phyloP scores from a whole-genome alignment of 2,797 vertebrate species.

The Mormyrops boulengeri region DNA sequence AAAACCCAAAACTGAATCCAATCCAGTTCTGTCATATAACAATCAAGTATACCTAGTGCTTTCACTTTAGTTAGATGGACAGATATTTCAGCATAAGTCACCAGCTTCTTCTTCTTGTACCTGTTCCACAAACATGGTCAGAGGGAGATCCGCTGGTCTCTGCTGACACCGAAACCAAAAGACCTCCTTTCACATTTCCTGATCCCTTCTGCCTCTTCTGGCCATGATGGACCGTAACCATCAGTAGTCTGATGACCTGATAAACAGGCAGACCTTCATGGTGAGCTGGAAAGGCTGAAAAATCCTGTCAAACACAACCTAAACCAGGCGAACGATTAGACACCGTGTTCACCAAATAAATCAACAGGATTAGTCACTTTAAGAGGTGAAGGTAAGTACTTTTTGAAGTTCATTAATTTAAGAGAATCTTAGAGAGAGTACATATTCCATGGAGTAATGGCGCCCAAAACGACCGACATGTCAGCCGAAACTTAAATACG shows the following conservation, averaged over 20 bases:
- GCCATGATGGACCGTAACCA: slow-evolving; percentile 7
- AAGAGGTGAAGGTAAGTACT: neutral
- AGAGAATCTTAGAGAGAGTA: neutral
- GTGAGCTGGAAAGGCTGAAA: neutral
- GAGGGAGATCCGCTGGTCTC: neutral
- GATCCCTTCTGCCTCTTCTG: neutral
- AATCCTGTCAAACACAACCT: neutral
- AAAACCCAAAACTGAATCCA: neutral
- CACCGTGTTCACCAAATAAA: neutral
- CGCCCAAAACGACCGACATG: neutral
- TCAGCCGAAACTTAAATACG: neutral
- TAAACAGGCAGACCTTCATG: neutral
- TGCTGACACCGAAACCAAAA: slow-evolving; percentile 13
- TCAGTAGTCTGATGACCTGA: slow-evolving; percentile 14
- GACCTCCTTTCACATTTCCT: slow-evolving; percentile 4
- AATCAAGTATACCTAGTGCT: neutral
- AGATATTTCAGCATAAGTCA: neutral
- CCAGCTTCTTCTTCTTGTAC: neutral
- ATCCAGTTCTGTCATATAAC: neutral
- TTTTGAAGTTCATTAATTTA: neutral
- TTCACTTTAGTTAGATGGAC: neutral
- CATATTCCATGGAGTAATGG: neutral
- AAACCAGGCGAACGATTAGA: neutral
- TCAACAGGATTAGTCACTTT: neutral
- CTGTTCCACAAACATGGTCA: neutral